Percentiles rank a stretch among this genome's conserved stretches.
Conservation (phyloP, 2,797 vertebrate genomes). For the Leptodactylus fallax region DNA sequence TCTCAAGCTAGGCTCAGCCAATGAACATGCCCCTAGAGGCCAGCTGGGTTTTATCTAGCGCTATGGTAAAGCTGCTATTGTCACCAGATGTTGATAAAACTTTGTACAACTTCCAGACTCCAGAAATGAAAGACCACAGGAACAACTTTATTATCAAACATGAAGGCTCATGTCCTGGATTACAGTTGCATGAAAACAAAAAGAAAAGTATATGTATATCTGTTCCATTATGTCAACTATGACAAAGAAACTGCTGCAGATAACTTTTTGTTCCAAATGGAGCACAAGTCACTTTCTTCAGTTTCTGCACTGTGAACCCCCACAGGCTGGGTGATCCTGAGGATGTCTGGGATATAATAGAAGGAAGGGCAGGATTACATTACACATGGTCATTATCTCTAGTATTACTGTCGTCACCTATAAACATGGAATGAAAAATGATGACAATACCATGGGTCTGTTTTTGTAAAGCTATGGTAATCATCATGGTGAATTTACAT, state of each 20-base stretch:
- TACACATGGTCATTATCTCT: slow-evolving; percentile 64
- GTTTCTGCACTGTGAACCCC: neutral
- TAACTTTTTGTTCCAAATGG: neutral
- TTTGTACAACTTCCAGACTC: slow-evolving; percentile 45
- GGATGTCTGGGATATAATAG: slow-evolving; percentile 53
- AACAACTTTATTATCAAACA: slow-evolving; percentile 50
- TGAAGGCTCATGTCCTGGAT: slow-evolving; percentile 39
- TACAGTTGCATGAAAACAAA: slow-evolving; percentile 10
- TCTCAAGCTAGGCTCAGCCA: neutral
- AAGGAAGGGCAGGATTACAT: slow-evolving; percentile 67
- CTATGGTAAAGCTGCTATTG: slow-evolving; percentile 26
- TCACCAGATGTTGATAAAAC: slow-evolving; percentile 56
- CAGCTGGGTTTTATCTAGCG: slow-evolving; percentile 43
- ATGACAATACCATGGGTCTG: slow-evolving; percentile 17
- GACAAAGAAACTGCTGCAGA: neutral
- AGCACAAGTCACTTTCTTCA: neutral
- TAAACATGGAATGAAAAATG: slow-evolving; percentile 54
- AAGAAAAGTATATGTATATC: neutral
- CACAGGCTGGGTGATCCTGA: neutral
- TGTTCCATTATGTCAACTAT: neutral
- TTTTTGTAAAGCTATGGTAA: slow-evolving; percentile 26
- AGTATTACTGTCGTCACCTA: slow-evolving; percentile 58
- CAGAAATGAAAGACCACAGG: slow-evolving; percentile 42
- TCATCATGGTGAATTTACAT: slow-evolving; percentile 14
- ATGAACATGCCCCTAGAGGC: neutral